Evolutionary conservation across 2,113 vertebrate species (phyloP), one percentile per base, ranked within the genome.

Genomic region (Glaucidium brasilianum): DNA sequence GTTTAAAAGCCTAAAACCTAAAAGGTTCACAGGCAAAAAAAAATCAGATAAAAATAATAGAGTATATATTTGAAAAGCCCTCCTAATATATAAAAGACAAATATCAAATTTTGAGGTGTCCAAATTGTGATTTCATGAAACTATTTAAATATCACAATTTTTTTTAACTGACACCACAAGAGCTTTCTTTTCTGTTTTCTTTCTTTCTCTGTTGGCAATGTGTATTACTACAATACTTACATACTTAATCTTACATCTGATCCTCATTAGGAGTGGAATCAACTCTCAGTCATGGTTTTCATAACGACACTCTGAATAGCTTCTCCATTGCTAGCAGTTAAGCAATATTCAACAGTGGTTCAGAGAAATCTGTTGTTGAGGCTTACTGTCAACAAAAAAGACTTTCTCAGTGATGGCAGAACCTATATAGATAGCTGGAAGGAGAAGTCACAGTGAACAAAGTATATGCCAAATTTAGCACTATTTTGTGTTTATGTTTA

Each of bases 221-320:
- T 12, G 10, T 29, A 74, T 59, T 58, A 37, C n/a, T 79, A 29
- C n/a, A 79, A 35, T 76, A 63, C 32, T 67, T n/a, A 43, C 11
- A 86, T 6, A 50, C 84, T 69, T 84, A 45, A 14, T 94, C 27
- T 67, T 85, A 79, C 84, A 92, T 94, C 62, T 95, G 86, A 88
- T 90, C 50, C 79, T 94, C 62, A 91, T 94, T 95, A 84, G 20
- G 73, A 60, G 47, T 66, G 66, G 84, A 92, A 97, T 78, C 68
- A 87, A 34, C 62, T 86, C 68, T 81, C 83, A 67, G 76, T 41
- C 67, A 71, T 67, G 52, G 71, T 95, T 96, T 93, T 94, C 59
- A 76, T 67, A 90, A 90, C 63, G 22, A 58, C 14, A 11, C 32
- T 30, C 66, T 83, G 79, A 96, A 90, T 41, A 95, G 59, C 85